Percentiles rank a stretch among this genome's conserved stretches.
These are phyloP conservation scores for Alectura lathami DNA, from an alignment of 2,113 vertebrate genomes.

Conservation along the genomic window DNA sequence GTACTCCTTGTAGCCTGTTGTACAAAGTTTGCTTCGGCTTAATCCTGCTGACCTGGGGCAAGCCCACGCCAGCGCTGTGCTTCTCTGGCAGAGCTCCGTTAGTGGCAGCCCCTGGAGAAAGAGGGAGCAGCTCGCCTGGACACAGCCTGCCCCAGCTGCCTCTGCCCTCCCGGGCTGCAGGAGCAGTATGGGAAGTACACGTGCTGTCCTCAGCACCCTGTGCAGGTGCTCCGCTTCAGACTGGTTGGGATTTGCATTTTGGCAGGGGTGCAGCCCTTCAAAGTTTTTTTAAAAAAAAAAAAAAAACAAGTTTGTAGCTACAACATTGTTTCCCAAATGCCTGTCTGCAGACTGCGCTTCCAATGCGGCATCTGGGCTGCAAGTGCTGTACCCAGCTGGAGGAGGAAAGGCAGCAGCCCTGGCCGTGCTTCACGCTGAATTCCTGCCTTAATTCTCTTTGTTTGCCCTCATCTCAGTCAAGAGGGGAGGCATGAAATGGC, in stretches of 20 bases:
- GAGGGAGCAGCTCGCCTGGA: background rate
- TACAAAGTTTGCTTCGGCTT: background rate
- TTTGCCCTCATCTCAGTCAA: background rate
- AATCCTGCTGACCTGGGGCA: background rate
- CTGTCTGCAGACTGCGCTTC: background rate
- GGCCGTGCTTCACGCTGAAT: background rate
- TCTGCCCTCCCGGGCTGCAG: background rate
- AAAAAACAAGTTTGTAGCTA: background rate
- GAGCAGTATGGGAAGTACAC: fast-evolving
- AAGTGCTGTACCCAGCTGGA: background rate
- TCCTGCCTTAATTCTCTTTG: background rate
- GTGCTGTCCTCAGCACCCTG: background rate
- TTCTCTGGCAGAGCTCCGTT: background rate
- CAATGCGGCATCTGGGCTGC: background rate
- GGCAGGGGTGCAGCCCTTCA: background rate
- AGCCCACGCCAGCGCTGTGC: background rate
- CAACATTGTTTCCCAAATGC: background rate
- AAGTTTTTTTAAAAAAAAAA: background rate
- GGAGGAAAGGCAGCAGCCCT: background rate
- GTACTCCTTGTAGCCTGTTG: background rate
- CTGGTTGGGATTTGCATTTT: background rate
- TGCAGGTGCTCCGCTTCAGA: background rate
- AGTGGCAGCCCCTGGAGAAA: background rate
- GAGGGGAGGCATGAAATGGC: background rate
- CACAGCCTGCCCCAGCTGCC: background rate